These are phyloP conservation scores for Shinisaurus crocodilurus DNA, from an alignment of 2,113 vertebrate genomes.

Conservation along the genomic window DNA sequence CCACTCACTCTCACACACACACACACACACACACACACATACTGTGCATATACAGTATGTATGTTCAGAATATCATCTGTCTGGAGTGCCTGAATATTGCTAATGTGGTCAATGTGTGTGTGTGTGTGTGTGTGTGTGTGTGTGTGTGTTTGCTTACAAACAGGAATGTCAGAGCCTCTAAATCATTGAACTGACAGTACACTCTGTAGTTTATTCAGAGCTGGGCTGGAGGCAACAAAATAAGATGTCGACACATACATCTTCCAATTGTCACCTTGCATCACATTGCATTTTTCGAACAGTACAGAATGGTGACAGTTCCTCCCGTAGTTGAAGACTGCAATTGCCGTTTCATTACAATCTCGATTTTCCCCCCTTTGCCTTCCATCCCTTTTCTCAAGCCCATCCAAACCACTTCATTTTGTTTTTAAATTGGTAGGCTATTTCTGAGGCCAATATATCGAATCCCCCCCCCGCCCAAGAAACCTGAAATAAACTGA, in stretches of 20 bases:
- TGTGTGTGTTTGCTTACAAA: slow-evolving; percentile 32
- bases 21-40: not conserved
- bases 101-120: not conserved
- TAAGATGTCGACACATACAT: slow-evolving; percentile 43
- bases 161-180: slow-evolving; percentile 55
- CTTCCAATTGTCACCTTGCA: slow-evolving; percentile 56
- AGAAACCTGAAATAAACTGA: slow-evolving; percentile 22
- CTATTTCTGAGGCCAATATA: slow-evolving; percentile 5
- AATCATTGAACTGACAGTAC: slow-evolving; percentile 54
- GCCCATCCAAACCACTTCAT: slow-evolving; percentile 27
- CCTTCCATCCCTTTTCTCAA: not conserved
- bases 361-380: slow-evolving; percentile 1
- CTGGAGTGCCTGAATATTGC: slow-evolving; percentile 22
- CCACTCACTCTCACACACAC: not conserved
- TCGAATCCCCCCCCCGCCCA: not conserved
- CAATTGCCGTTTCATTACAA: slow-evolving; percentile 30
- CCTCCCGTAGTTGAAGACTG: slow-evolving; percentile 5
- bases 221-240: slow-evolving; percentile 51
- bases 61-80: slow-evolving; percentile 31
- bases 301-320: slow-evolving; percentile 44
- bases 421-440: slow-evolving; percentile 28
- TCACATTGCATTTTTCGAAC: slow-evolving; percentile 27
- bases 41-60: not conserved
- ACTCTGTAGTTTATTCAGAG: slow-evolving; percentile 53
- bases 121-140: no score